Evolutionary conservation across 2,888 invertebrate species (phyloP).

Genomic region (Bembecia ichneumoniformis): DNA sequence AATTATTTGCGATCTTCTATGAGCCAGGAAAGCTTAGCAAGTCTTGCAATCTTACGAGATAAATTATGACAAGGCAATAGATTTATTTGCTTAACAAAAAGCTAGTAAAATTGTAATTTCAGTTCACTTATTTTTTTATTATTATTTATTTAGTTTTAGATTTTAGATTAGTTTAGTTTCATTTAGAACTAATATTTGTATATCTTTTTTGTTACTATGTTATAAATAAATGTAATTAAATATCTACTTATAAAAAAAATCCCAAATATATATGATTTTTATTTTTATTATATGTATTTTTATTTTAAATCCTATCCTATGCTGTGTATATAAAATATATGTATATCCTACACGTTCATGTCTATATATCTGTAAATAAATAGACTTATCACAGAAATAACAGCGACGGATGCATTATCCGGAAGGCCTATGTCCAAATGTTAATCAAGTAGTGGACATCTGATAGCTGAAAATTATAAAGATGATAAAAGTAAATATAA

Average conservation of each 20-base stretch:
- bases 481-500: neutral
- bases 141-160: neutral
- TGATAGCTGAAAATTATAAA: too few species aligned
- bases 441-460: too few species aligned
- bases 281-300: too few species aligned
- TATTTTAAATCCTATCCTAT: too few species aligned
- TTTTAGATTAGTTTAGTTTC: constrained; percentile 1
- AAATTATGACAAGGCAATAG: constrained; percentile 10
- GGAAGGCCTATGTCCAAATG: neutral
- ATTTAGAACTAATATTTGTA: too few species aligned
- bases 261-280: too few species aligned
- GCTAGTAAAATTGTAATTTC: constrained; percentile 11
- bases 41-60: constrained; percentile 14
- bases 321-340: constrained; percentile 1
- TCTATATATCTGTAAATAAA: neutral
- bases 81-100: constrained; percentile 8
- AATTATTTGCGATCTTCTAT: constrained; percentile 13
- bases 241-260: too few species aligned
- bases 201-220: too few species aligned
- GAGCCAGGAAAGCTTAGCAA: constrained; percentile 15
- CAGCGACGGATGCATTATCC: neutral
- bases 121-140: constrained; percentile 7
- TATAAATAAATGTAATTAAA: too few species aligned
- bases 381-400: constrained; percentile 1
- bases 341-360: constrained; percentile 2